Conservation (phyloP, 2,113 vertebrate genomes). For the Sinocyclocheilus anshuiensis region DNA sequence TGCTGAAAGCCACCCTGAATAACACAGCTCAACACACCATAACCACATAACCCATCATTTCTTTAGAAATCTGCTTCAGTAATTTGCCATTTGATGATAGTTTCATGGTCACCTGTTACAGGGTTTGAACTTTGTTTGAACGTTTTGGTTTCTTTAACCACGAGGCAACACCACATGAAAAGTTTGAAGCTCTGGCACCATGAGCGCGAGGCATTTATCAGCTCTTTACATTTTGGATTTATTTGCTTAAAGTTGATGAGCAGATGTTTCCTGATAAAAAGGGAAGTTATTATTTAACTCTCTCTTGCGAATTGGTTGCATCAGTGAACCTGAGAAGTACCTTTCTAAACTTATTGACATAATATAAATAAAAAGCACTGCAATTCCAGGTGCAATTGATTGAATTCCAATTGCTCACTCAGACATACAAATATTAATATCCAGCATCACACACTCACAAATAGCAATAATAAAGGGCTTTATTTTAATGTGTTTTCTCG, state of each 20-base stretch:
- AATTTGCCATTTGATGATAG: too few relatives aligned
- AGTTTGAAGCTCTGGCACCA: not conserved
- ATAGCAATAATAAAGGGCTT: not conserved
- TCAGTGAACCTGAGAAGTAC: not conserved
- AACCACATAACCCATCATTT: too few relatives aligned
- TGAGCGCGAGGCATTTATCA: too few relatives aligned
- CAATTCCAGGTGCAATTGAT: too few relatives aligned
- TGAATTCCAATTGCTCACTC: too few relatives aligned
- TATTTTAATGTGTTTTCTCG: not conserved
- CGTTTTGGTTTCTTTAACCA: not conserved
- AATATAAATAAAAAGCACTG: not conserved
- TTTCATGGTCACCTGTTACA: too few relatives aligned
- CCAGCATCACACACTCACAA: not conserved
- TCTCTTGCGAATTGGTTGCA: not conserved
- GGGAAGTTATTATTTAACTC: slow-evolving; percentile 16
- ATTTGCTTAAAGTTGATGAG: not conserved
- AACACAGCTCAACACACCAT: too few relatives aligned
- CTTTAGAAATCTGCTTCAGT: too few relatives aligned
- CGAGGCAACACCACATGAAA: not conserved
- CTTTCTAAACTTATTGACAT: not conserved
- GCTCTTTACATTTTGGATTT: slow-evolving; percentile 43
- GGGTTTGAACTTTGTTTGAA: too few relatives aligned
- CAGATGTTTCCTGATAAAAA: slow-evolving; percentile 64
- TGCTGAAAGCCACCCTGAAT: too few relatives aligned
- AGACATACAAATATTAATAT: not conserved